These are phyloP conservation scores for Scopus umbretta DNA, from an alignment of 2,113 vertebrate species.

Conservation along the genomic window DNA sequence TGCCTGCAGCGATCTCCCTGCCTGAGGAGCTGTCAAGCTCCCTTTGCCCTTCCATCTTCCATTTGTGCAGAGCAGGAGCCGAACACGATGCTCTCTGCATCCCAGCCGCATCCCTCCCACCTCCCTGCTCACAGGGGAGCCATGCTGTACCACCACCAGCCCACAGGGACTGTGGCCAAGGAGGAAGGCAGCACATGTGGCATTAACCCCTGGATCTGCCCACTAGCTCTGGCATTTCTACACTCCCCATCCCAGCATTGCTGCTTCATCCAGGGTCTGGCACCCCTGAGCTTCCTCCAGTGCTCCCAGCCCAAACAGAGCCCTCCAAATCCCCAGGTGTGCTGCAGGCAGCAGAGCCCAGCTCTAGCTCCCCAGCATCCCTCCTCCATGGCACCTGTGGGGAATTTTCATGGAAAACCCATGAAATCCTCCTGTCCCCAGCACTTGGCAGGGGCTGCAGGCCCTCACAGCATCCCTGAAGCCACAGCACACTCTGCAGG, in stretches of 20 bases:
- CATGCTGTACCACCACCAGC: accelerated
- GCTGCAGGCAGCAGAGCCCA: not conserved
- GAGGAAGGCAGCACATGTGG: not conserved
- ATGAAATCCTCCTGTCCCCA: not conserved
- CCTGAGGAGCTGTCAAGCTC: not conserved
- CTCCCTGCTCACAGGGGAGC: accelerated
- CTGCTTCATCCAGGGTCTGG: not conserved
- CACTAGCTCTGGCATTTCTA: not conserved
- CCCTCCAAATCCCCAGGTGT: accelerated
- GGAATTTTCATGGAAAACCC: not conserved
- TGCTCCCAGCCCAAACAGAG: not conserved
- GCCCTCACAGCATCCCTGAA: not conserved
- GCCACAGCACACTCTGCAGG: slow-evolving; percentile 64
- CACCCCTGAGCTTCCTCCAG: not conserved
- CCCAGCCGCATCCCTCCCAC: not conserved
- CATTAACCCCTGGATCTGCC: not conserved
- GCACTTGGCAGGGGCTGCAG: not conserved
- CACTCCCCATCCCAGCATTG: accelerated
- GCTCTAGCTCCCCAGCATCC: not conserved
- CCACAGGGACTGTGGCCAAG: too few species aligned
- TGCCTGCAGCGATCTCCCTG: not conserved
- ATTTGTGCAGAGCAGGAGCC: not conserved
- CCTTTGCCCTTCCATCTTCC: not conserved
- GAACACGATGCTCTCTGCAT: not conserved
- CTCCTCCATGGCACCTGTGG: not conserved